Conservation (phyloP, 2,113 vertebrate species). For the Brachyistius frenatus region DNA sequence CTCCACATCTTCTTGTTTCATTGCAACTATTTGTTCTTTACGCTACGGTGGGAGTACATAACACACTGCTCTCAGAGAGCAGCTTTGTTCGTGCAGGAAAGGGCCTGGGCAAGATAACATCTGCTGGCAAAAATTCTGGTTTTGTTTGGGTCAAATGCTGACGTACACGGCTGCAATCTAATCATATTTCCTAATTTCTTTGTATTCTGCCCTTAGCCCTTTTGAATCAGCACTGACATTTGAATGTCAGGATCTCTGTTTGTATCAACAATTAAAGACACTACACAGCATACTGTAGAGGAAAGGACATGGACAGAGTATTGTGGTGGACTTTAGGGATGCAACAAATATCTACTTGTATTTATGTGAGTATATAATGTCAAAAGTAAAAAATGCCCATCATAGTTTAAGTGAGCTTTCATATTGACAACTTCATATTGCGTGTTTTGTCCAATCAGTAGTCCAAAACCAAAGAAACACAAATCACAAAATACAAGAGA, state of each 20-base stretch:
- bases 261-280: background rate
- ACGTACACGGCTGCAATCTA: conserved; percentile 42
- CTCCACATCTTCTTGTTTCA: conserved; percentile 58
- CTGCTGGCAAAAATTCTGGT: conserved; percentile 47
- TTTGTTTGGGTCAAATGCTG: conserved; percentile 66
- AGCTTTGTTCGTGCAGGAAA: conserved; percentile 78
- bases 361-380: background rate
- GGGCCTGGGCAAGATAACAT: conserved; percentile 70
- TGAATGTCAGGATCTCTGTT: conserved; percentile 35
- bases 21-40: conserved; percentile 67
- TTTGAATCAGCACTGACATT: conserved; percentile 40
- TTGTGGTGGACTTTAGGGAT: background rate
- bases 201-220: conserved; percentile 33
- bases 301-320: background rate
- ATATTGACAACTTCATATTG: too few relatives aligned
- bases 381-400: too few relatives aligned
- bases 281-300: background rate
- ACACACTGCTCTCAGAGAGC: conserved; percentile 27
- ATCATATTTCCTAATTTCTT: conserved; percentile 50
- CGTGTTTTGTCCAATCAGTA: background rate
- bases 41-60: conserved; percentile 41
- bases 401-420: too few relatives aligned
- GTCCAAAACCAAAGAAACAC: background rate
- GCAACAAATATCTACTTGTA: background rate
- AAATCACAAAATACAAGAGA: background rate